Conservation (phyloP, 2,113 vertebrate genomes). For the Phrynosoma blainvillii region DNA sequence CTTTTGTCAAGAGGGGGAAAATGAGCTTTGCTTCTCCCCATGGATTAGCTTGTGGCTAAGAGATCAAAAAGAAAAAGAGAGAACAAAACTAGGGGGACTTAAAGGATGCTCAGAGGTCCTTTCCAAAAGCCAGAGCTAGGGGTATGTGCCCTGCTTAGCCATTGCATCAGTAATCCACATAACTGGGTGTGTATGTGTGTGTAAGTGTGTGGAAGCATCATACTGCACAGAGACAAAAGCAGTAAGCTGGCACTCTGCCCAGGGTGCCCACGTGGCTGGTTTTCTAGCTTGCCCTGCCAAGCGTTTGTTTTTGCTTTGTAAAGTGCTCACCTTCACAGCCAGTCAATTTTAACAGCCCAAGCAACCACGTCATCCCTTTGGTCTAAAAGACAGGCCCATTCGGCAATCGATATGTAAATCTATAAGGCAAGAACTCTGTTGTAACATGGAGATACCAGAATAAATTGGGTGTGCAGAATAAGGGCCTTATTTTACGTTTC, state of each 20-base stretch:
- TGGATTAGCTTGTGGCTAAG: not conserved
- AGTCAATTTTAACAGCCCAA: not conserved
- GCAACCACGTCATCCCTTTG: not conserved
- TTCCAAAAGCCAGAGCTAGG: not conserved
- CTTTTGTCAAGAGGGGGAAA: not conserved
- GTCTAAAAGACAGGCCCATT: not conserved
- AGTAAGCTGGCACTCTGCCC: constrained; percentile 10
- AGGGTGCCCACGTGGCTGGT: not conserved
- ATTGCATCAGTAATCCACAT: not conserved
- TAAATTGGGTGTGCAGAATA: not conserved
- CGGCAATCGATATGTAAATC: not conserved
- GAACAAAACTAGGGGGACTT: not conserved
- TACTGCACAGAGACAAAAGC: too few relatives aligned
- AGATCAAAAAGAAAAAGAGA: not conserved
- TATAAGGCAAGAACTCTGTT: not conserved
- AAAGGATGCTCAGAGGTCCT: not conserved
- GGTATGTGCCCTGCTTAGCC: too few relatives aligned
- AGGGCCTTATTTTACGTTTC: not conserved
- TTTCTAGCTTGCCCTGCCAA: not conserved
- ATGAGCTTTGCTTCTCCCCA: not conserved
- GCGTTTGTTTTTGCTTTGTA: not conserved
- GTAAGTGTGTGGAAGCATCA: not conserved
- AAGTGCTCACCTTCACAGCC: not conserved
- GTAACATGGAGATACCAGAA: not conserved
- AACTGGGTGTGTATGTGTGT: not conserved